These are phyloP conservation scores for Cephalopterus ornatus DNA, from an alignment of 2,113 vertebrate genomes.

Conservation along the genomic window DNA sequence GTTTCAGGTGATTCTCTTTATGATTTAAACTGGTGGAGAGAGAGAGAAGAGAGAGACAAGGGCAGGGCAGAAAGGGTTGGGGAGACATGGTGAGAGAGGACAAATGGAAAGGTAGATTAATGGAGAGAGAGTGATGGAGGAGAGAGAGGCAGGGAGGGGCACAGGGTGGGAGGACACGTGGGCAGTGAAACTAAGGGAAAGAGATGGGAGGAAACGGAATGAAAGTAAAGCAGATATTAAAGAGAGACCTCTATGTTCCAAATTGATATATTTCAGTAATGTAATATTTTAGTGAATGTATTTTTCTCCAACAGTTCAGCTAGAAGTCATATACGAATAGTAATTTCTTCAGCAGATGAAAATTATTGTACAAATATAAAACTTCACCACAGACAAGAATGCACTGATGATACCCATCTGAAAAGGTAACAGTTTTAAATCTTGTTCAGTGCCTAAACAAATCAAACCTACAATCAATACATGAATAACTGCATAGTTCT, in stretches of 20 bases:
- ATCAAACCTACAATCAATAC: not conserved
- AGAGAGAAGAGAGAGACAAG: not conserved
- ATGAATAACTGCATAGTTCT: not conserved
- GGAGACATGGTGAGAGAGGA: not conserved
- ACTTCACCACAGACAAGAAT: not conserved
- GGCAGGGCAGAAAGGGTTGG: fast-evolving
- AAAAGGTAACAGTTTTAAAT: not conserved
- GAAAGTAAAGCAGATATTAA: not conserved
- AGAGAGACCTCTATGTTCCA: not conserved
- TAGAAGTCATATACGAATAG: not conserved
- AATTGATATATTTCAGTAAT: not conserved
- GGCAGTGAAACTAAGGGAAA: not conserved
- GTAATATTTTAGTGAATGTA: not conserved
- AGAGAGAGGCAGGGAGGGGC: not conserved
- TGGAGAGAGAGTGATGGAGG: not conserved
- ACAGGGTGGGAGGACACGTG: not conserved
- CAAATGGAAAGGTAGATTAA: not conserved
- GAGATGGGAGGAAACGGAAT: not conserved
- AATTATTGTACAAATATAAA: not conserved
- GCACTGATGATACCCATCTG: not conserved
- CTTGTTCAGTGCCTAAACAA: not conserved
- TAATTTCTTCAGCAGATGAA: not conserved
- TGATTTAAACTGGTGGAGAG: not conserved
- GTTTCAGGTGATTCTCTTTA: not conserved
- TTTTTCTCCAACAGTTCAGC: not conserved